Evolutionary conservation across 2,113 vertebrate genomes (phyloP).

Genomic region (Rhinoderma darwinii): DNA sequence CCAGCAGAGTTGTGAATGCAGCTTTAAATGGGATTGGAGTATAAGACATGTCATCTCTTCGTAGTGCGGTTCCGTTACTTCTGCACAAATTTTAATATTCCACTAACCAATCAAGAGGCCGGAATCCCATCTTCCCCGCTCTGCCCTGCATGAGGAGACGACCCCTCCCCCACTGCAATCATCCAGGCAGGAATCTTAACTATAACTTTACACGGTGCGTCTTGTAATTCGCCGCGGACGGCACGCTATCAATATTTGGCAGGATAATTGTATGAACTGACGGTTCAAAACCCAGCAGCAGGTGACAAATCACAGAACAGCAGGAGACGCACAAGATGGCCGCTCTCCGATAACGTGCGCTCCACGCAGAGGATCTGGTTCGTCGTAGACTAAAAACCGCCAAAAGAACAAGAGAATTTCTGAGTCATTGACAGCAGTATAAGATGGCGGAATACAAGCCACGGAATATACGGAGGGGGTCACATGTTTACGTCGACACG

Average conservation of each 20-base stretch:
- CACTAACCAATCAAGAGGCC: not conserved
- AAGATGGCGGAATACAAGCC: too few species aligned
- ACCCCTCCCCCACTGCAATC: constrained; percentile 51
- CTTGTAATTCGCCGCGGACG: constrained; percentile 75
- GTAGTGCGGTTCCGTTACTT: too few species aligned
- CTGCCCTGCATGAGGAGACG: not conserved
- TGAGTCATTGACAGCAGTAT: not conserved
- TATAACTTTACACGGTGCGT: constrained; percentile 75
- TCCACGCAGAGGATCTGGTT: constrained; percentile 63
- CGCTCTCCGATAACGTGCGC: constrained; percentile 63
- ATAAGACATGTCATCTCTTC: too few species aligned
- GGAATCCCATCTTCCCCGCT: not conserved
- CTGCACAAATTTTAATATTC: too few species aligned
- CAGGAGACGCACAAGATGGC: constrained; percentile 69
- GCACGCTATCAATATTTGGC: constrained; percentile 77
- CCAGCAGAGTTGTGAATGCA: too few species aligned
- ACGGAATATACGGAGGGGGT: too few species aligned
- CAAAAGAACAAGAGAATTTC: too few species aligned
- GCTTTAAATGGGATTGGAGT: too few species aligned
- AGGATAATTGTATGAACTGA: constrained; percentile 69
- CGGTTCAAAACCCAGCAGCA: constrained; percentile 69
- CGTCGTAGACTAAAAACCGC: constrained; percentile 36
- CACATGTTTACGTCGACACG: too few species aligned
- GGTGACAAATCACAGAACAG: constrained; percentile 65
- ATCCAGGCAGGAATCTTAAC: constrained; percentile 74